A percentile compares a stretch with the other conserved stretches of the same genome.
phyloP scores from a whole-genome alignment of 2,888 invertebrate species.

The Phortica magna region DNA sequence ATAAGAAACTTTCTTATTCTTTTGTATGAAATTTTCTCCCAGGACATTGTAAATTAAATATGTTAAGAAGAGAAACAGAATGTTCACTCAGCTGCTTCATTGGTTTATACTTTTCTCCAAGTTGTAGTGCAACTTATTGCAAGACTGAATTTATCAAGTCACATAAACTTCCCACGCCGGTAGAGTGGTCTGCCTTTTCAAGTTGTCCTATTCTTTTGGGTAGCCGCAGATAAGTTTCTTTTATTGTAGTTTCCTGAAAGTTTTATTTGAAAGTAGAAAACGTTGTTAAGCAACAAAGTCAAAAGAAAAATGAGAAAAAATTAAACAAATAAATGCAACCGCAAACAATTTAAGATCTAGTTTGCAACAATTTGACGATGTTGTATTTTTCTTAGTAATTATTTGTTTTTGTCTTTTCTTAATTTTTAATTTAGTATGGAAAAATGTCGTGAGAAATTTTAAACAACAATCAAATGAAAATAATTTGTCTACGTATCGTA shows the following conservation, averaged over 20 bases:
- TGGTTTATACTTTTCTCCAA: conserved; percentile 1
- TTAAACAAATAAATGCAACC: conserved; percentile 38
- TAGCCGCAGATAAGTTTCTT: conserved; percentile 64
- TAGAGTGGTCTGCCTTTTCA: not conserved
- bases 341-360: conserved; percentile 34
- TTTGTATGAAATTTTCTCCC: not conserved
- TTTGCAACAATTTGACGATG: conserved; percentile 28
- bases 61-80: not conserved
- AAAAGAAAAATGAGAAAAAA: conserved; percentile 17
- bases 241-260: conserved; percentile 65
- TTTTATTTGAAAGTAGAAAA: conserved; percentile 56
- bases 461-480: not conserved
- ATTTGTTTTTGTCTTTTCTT: not conserved
- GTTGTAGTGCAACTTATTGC: not conserved
- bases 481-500: not conserved
- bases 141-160: conserved; percentile 11
- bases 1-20: conserved; percentile 5
- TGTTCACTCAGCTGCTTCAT: not conserved
- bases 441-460: not conserved
- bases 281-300: conserved; percentile 24
- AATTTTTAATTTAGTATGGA: not conserved
- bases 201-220: not conserved
- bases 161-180: not conserved
- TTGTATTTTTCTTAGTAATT: conserved; percentile 1
- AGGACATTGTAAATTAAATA: conserved; percentile 22